Evolutionary conservation across 1,140 invertebrate species (phyloP), one percentile per base, ranked within the genome.

Genomic region (Xylocopa sonorina): DNA sequence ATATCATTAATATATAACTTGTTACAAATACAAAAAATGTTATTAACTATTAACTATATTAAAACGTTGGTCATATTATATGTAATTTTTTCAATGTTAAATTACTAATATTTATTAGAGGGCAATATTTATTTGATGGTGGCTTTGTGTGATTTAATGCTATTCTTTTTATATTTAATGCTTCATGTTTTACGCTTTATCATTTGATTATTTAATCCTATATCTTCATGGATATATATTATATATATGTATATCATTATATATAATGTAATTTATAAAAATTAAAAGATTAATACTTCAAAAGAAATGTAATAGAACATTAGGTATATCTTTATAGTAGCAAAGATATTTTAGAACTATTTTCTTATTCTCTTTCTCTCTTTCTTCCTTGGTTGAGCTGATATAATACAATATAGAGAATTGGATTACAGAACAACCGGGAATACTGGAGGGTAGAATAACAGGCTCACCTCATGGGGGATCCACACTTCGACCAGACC

Each of bases 361-460:
- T 66, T 43, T 29, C 43, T 63, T 63, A 46, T 38, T 16, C 12
- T 63, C 34, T 16, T 38, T 38, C 12, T 63, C 38, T 46, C 9
- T 53, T 27, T 27, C 73, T 78, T 29, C 9, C n/a, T 62, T 68
- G 71, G 48, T 69, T 62, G 32, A 55, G 66, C 62, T 81, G 71
- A 76, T 79, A 48, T 73, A 83, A 79, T 91, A 87, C 76, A 87
- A 90, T 88, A 66, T 81, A 83, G 84, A 89, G 86, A 89, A 89
- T 92, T 91, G 87, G 86, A 92, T 92, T 92, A 74, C 91, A 92
- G 92, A 89, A 87, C 78, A 87, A 80, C 86, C 90, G 84, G 89
- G 88, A 82, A 88, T 87, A 89, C 86, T 89, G 87, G 89, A 91
- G 73, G 91, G 92, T 92, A 91, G 93, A 93, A 83, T 93, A 91